phyloP scores from a whole-genome alignment of 53 echinoderm and acorn worm genomes.

The Temnopleurus reevesii region DNA sequence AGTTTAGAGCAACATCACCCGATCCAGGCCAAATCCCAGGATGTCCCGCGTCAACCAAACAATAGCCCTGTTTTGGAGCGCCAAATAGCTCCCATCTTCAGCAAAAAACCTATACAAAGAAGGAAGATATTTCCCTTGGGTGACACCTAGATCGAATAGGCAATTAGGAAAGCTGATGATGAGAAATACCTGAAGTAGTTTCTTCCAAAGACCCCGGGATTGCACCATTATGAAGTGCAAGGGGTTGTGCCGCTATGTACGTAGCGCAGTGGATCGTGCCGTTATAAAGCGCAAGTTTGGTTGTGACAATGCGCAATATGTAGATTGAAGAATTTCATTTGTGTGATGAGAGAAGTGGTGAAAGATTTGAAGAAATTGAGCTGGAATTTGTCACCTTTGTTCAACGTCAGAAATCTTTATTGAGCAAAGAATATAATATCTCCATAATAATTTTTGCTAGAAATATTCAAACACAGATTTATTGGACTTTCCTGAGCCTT shows the following conservation, averaged over 20 bases:
- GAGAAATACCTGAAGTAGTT: neutral
- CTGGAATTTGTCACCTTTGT: neutral
- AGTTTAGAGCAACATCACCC: constrained; percentile 35
- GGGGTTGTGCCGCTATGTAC: neutral
- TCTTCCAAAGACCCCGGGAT: neutral
- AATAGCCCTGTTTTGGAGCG: neutral
- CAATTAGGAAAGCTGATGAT: constrained; percentile 23
- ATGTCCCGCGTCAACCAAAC: neutral
- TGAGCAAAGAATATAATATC: too few relatives aligned
- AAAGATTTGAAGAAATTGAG: neutral
- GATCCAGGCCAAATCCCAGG: neutral
- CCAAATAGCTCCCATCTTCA: neutral
- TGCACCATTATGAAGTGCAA: neutral
- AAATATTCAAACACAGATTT: too few relatives aligned
- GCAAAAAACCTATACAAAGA: constrained; percentile 14
- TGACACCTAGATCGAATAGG: constrained; percentile 31
- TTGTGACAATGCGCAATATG: neutral
- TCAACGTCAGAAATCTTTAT: too few relatives aligned
- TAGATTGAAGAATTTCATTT: neutral
- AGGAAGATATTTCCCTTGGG: constrained; percentile 22
- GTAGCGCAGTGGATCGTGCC: neutral
- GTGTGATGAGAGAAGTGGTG: neutral
- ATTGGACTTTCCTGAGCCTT: too few relatives aligned
- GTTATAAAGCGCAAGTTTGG: neutral
- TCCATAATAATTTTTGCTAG: too few relatives aligned